These are phyloP conservation scores for Polia nebulosa DNA, from an alignment of 2,888 invertebrate genomes.

Conservation along the genomic window DNA sequence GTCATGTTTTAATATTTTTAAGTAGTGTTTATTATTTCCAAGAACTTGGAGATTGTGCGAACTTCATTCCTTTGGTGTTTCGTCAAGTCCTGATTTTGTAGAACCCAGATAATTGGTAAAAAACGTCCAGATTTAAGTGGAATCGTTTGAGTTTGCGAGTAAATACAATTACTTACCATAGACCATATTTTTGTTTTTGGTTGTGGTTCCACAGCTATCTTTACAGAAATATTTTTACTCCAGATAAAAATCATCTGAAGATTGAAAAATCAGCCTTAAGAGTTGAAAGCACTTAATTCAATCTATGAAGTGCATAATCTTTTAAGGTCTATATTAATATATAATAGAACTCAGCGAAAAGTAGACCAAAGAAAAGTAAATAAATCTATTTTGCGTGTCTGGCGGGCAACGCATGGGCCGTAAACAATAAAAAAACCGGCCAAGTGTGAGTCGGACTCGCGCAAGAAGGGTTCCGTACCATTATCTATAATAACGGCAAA, in stretches of 20 bases:
- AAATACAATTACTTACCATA: background rate
- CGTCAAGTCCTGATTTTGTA: background rate
- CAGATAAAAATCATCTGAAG: background rate
- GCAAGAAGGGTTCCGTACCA: too few species aligned
- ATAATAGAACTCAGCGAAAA: background rate
- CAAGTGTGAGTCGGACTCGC: too few species aligned
- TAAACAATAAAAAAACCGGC: too few species aligned
- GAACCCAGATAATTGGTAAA: background rate
- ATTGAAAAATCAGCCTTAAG: background rate
- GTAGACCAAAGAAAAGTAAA: background rate
- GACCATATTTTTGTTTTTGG: too few species aligned
- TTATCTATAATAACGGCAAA: too few species aligned
- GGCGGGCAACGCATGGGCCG: too few species aligned
- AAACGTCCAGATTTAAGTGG: background rate
- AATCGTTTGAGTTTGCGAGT: too few species aligned
- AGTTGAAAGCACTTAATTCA: background rate
- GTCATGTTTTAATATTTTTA: conserved; percentile 53
- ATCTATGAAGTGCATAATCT: background rate
- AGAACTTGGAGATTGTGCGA: background rate
- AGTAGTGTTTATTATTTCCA: conserved; percentile 24
- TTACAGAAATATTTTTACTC: background rate
- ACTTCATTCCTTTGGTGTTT: background rate
- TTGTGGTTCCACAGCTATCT: background rate
- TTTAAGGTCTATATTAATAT: background rate
- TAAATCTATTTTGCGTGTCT: too few species aligned